phyloP scores from a whole-genome alignment of 2,797 vertebrate genomes.

The Anas georgica region DNA sequence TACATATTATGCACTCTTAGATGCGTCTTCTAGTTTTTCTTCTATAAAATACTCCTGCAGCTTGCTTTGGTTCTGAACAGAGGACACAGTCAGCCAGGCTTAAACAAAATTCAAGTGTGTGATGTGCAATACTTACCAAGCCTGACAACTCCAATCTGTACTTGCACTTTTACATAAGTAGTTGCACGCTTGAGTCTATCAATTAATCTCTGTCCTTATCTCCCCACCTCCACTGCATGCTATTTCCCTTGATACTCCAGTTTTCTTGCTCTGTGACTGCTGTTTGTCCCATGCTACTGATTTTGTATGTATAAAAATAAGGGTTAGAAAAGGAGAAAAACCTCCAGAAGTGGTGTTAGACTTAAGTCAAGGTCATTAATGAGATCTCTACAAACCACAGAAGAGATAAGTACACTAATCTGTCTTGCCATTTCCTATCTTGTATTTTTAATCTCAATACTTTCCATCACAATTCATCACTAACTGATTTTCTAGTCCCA shows the following conservation, averaged over 20 bases:
- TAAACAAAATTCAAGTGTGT: background rate
- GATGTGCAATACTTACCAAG: background rate
- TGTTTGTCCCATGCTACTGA: background rate
- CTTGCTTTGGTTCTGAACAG: background rate
- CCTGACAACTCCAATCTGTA: background rate
- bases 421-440: constrained; percentile 45
- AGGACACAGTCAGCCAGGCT: background rate
- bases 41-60: background rate
- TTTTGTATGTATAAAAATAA: background rate
- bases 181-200: background rate
- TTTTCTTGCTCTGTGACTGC: background rate
- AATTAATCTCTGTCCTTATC: background rate
- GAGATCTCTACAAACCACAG: constrained; percentile 17
- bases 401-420: constrained; percentile 49
- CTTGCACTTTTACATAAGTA: background rate
- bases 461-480: constrained; percentile 34
- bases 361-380: constrained; percentile 35
- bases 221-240: background rate
- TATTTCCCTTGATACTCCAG: background rate
- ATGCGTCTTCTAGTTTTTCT: background rate
- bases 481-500: constrained; percentile 41
- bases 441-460: constrained; percentile 35
- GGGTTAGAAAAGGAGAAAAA: background rate
- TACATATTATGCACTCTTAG: background rate
- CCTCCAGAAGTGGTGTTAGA: background rate